Evolutionary conservation across 2,888 invertebrate species (phyloP), one percentile per base, ranked within the genome.

Genomic region (Didymodactylos carnosus): DNA sequence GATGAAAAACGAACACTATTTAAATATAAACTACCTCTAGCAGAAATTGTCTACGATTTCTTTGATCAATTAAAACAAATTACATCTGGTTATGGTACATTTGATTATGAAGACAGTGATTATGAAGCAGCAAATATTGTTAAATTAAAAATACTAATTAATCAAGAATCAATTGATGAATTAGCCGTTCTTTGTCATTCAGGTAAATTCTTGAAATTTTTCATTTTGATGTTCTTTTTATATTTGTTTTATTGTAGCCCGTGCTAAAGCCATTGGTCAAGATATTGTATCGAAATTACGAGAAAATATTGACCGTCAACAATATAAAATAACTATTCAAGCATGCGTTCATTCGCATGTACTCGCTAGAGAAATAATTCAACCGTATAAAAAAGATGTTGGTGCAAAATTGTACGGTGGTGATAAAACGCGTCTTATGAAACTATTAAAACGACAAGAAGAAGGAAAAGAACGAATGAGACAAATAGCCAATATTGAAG

Each of bases 41-140:
- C 90, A 78, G 97, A 98, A 86, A 90, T 97, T 39, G 89, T 97
- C 19, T 84, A 94, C 13, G 94, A 97, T 83, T 97, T 98, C 82
- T 94, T 94, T 80, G 95, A 97, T 81, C 86, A 87, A 6, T 84
- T 95, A 3, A 97, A 97, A 83, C 89, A 90, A 19, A 79, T 91
- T 25, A 90, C 91, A 5, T 94, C 94, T 0, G 97, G 97, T 40
- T 97, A 92, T 84, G 97, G 94, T 1, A 85, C 83, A 70, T 70
- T 70, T 19, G 83, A 83, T 77, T 83, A 82, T 79, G 82, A 82
- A 77, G 82, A 83, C 76, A 75, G 78, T 79, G 94, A 91, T 2
- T 97, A 90, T 83, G 87, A 90, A 77, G 80, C 81, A 82, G 76
- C 93, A 76, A 85, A 88, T 75, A 85, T 97, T 79, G 89, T 89